A percentile compares a stretch with the other conserved stretches of the same genome.
Evolutionary conservation across 2,888 invertebrate species (phyloP).

Genomic region (Lasioglossum zephyrum): DNA sequence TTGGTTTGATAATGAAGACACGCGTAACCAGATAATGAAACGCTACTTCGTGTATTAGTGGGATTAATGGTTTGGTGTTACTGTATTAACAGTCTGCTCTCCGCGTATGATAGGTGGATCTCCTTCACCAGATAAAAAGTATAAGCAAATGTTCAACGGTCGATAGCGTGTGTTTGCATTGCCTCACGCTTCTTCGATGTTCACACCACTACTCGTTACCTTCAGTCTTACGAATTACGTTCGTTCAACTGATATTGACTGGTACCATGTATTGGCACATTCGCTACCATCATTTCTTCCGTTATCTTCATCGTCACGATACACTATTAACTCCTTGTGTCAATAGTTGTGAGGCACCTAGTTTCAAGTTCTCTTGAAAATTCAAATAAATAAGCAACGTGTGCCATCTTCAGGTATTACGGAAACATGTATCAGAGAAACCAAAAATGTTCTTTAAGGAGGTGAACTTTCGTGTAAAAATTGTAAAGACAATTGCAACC

Average conservation of each 20-base stretch:
- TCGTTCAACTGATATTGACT: background rate
- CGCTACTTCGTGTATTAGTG: conserved; percentile 42
- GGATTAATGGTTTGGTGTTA: conserved; percentile 48
- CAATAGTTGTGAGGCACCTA: background rate
- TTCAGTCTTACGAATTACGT: background rate
- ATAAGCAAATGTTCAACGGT: conserved; percentile 14
- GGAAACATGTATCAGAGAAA: background rate
- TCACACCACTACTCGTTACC: background rate
- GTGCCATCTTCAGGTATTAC: background rate
- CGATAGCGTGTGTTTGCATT: conserved; percentile 21
- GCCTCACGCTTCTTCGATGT: background rate
- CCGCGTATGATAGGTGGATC: conserved; percentile 17
- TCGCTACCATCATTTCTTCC: background rate
- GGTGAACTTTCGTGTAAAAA: background rate
- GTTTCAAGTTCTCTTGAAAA: background rate
- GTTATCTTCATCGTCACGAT: background rate
- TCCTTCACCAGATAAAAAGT: conserved; percentile 28
- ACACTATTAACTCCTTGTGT: background rate
- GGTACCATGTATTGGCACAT: background rate
- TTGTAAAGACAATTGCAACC: background rate
- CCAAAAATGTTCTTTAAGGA: background rate
- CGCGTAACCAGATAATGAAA: conserved; percentile 59
- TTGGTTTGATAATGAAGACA: conserved; percentile 69
- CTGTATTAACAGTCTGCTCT: conserved; percentile 27
- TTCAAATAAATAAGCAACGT: background rate